Evolutionary conservation across 2,888 invertebrate species (phyloP), one percentile per base, ranked within the genome.

Genomic region (Macrosoma leucophasiata): DNA sequence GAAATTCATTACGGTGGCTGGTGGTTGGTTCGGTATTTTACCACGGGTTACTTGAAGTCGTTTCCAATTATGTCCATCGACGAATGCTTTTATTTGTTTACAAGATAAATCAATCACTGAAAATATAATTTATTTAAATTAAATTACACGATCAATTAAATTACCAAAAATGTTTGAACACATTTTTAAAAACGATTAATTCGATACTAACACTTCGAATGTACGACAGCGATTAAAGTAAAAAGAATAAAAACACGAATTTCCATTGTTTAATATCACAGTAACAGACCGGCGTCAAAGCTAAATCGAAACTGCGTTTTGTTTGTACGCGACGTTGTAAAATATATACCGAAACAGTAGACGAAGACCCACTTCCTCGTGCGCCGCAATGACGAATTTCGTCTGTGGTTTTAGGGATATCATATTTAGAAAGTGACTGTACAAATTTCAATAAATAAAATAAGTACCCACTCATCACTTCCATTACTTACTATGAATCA

Each of bases 221-320:
- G 56, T 22, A 47, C 46, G 13, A 50, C 31, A 14, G 49, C 43
- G 13, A 52, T 33, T 7, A 61, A 46, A 31, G 48, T 39, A 33
- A 71, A 55, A 48, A 76, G 25, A 46, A 61, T 48, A 21, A 69
- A 27, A 36, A 58, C 44, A 35, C 56, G 56, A 24, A 48, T 33
- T 29, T 48, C 52, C 75, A 74, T 76, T 61, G 60, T 67, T 58
- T 24, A 21, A 27, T 20, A 30, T 30, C 13, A n/a, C n/a, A n/a
- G n/a, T n/a, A 31, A 33, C 31, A 37, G 43, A 22, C 29, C 33
- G 36, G 21, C 13, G 33, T 22, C 29, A 33, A 34, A 35, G 41
- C 41, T 28, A 46, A 40, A 36, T 28, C 43, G 29, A 40, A 37
- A 50, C 46, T 50, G n/a, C n/a, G n/a, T n/a, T n/a, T n/a, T n/a